Percentiles rank a stretch among this genome's conserved stretches.
Conservation (phyloP, 2,888 invertebrate genomes). For the Rhogogaster chlorosoma region DNA sequence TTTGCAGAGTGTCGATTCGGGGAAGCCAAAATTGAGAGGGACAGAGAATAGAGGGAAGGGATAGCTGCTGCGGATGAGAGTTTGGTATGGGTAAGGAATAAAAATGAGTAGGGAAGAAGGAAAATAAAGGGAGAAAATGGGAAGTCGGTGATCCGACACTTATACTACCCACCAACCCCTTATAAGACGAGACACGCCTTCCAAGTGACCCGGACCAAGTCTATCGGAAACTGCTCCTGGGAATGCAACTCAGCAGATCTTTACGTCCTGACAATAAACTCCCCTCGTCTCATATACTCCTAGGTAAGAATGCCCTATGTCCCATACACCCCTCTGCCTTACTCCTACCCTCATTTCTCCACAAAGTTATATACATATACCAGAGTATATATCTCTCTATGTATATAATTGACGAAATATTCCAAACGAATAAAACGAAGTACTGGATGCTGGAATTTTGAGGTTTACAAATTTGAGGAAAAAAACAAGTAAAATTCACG, state of each 20-base stretch:
- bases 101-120: slow-evolving; percentile 14
- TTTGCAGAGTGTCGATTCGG: too few species aligned
- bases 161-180: slow-evolving; percentile 8
- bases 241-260: slow-evolving; percentile 49
- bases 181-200: slow-evolving; percentile 63
- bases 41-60: background rate
- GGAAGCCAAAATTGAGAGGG: background rate
- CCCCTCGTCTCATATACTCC: slow-evolving; percentile 26
- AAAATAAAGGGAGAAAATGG: slow-evolving; percentile 59
- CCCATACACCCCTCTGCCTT: background rate
- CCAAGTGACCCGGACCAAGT: slow-evolving; percentile 67
- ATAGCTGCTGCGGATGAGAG: slow-evolving; percentile 58
- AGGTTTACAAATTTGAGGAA: too few species aligned
- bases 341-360: too few species aligned
- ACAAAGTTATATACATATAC: too few species aligned
- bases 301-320: background rate
- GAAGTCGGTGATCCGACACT: slow-evolving; percentile 51
- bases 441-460: too few species aligned
- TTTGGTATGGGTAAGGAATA: slow-evolving; percentile 1
- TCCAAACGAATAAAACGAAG: too few species aligned
- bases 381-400: too few species aligned
- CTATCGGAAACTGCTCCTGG: slow-evolving; percentile 35
- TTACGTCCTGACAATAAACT: slow-evolving; percentile 47
- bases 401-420: too few species aligned
- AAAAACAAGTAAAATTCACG: too few species aligned